Base-by-base conservation (phyloP, 2,797 vertebrate species). In the Aeoliscus strigatus region DNA sequence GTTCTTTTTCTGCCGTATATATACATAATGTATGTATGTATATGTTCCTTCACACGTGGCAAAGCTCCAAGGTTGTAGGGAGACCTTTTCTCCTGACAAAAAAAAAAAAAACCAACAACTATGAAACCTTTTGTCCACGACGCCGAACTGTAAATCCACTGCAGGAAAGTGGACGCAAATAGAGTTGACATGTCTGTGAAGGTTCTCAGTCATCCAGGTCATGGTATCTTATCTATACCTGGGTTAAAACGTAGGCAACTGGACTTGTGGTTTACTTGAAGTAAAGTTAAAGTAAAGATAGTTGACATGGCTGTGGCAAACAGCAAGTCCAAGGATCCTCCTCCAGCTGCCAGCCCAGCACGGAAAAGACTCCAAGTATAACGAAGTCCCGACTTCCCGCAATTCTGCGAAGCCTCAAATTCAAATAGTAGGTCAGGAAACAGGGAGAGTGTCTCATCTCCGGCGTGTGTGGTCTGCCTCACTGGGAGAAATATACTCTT, bases 381-480 rank as follows among this genome's bases (percentile, higher is more conserved):
- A 73, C 65, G 46, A 73, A 83, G 79, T 72, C 61, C 59, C 58
- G 50, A 80, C 70, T 69, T 68, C 62, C 43, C 32, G 40, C 46
- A 27, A 70, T 71, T 70, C 58, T 70, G 61, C 50, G 39, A 70
- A 65, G 47, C 51, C 65, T 70, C 40, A 69, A 61, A 83, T 66
- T 73, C 51, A 74, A 75, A 82, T 68, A 74, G 53, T 61, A 61
- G 70, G 65, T 77, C 70, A 66, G 57, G 52, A 77, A 81, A 75
- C 64, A 73, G 42, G 54, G 41, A 28, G 39, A 64, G 64, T 37
- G 73, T 83, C n/a, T n/a, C n/a, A n/a, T n/a, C n/a, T n/a, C n/a
- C n/a, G n/a, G n/a, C n/a, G 86, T 86, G 87, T 88, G 88, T 87
- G 87, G 87, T 87, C 87, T 10, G 12, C 44, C 42, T 70, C 45